Evolutionary conservation across 2,113 vertebrate genomes (phyloP), one percentile per base, ranked within the genome.

Genomic region (Rhinolophus sinicus): DNA sequence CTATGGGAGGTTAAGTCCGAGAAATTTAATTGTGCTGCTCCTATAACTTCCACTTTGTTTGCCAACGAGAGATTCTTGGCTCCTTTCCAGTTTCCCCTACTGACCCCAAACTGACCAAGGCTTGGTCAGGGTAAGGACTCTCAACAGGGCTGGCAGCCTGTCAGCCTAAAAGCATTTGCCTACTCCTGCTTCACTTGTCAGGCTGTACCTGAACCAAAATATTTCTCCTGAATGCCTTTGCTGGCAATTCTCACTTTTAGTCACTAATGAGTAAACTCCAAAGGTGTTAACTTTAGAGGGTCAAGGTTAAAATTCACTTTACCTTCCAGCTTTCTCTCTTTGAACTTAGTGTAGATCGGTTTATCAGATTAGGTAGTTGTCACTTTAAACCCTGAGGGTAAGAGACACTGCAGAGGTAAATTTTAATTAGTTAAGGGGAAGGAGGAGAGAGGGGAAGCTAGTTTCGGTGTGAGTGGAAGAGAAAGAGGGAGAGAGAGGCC

Each of bases 321-420:
- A 40, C 82, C 40, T 65, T 94, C 86, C 70, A 86, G 8, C 69
- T 89, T 93, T 95, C 73, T 75, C 54, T 89, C 56, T 82, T 60
- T 4, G 38, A 58, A 81, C 7, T 82, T 84, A 50, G 3, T 12
- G 19, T 64, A 30, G 64, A 70, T 72, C 80, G 78, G 24, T 85
- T 95, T 94, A 95, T 95, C 69, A 83, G 64, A 97, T 96, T 80
- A 90, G 73, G 52, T 82, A 44, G 72, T 58, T 96, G 95, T 96
- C 91, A 76, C 91, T 94, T 92, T 94, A 96, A 97, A 93, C 91
- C 77, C 75, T 24, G 26, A 95, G 81, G 88, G 88, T 35, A 47
- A 97, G 54, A 97, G 88, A 85, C 88, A 76, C 80, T 35, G 10
- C 16, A 84, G 60, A 84, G 58, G 87, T 84, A 88, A 84, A 91